Percentiles rank a stretch among this genome's conserved stretches.
Conservation (phyloP, 2,888 invertebrate genomes). For the Arrhopalites spinosus region DNA sequence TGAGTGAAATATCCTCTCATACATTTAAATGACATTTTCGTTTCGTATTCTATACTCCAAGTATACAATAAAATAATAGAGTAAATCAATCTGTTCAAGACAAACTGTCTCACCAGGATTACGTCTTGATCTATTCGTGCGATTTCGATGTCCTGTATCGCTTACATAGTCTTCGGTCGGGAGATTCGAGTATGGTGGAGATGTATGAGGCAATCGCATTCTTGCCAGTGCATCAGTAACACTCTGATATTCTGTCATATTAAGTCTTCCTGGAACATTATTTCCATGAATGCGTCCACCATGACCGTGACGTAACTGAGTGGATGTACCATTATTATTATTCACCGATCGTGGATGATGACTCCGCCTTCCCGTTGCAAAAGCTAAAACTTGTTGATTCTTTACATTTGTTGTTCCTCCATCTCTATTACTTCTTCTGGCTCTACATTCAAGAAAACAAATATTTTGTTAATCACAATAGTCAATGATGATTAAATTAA, state of each 20-base stretch:
- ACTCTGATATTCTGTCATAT: conserved; percentile 58
- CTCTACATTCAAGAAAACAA: too few species aligned
- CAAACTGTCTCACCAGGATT: conserved; percentile 46
- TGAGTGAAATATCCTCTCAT: conserved; percentile 5
- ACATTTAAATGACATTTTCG: conserved; percentile 1
- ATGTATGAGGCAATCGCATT: conserved; percentile 56
- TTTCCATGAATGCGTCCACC: conserved; percentile 38
- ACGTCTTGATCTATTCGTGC: conserved; percentile 50
- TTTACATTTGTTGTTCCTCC: conserved; percentile 37
- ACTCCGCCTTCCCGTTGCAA: conserved; percentile 55
- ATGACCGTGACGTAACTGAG: conserved; percentile 45
- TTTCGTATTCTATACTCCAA: background rate
- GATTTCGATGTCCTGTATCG: conserved; percentile 55
- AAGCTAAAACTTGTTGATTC: conserved; percentile 48
- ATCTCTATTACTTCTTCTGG: conserved; percentile 51
- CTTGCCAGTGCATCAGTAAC: conserved; percentile 60
- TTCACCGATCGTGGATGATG: conserved; percentile 51
- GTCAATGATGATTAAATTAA: too few species aligned
- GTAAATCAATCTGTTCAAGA: background rate
- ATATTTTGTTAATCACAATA: too few species aligned
- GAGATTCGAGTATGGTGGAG: conserved; percentile 55
- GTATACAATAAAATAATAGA: background rate
- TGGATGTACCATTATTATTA: conserved; percentile 53
- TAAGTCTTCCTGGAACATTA: conserved; percentile 50
- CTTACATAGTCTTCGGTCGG: conserved; percentile 55